Evolutionary conservation across 1,140 invertebrate genomes (phyloP).

Genomic region (Lutraria rhynchaena): DNA sequence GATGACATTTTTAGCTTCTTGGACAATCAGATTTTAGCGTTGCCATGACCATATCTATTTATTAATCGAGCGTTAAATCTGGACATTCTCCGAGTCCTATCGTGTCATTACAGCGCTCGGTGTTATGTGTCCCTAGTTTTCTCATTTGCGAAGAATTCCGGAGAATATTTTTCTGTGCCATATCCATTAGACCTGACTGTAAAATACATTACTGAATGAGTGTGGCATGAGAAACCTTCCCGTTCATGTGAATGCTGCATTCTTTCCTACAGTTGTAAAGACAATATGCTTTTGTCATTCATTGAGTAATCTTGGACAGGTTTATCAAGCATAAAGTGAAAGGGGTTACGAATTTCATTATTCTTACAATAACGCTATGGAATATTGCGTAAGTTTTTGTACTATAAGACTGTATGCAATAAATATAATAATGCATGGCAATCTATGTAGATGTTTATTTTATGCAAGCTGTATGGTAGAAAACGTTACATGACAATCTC

Average conservation of each 20-base stretch:
- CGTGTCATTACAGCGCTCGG: too few species aligned
- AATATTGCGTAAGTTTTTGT: neutral
- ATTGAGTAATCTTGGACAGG: neutral
- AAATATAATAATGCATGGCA: too few species aligned
- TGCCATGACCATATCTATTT: constrained; percentile 48
- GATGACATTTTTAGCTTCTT: neutral
- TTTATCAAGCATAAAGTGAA: neutral
- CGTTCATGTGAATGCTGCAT: constrained; percentile 19
- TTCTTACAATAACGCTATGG: neutral
- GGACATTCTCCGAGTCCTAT: too few species aligned
- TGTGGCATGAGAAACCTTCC: constrained; percentile 36
- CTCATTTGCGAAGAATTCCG: constrained; percentile 50
- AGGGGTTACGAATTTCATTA: too few species aligned
- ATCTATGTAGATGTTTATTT: too few species aligned
- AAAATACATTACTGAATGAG: constrained; percentile 45
- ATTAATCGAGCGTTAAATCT: constrained; percentile 8
- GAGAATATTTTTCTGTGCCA: constrained; percentile 41
- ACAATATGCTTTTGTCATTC: constrained; percentile 21
- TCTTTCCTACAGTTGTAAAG: neutral
- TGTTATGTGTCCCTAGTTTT: constrained; percentile 23
- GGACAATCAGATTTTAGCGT: constrained; percentile 37
- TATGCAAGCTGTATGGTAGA: too few species aligned
- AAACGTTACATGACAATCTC: too few species aligned
- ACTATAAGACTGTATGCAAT: too few species aligned
- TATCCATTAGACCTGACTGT: constrained; percentile 48